Conservation (phyloP, 2,797 vertebrate species). For the Pangasius sanitwongsei region DNA sequence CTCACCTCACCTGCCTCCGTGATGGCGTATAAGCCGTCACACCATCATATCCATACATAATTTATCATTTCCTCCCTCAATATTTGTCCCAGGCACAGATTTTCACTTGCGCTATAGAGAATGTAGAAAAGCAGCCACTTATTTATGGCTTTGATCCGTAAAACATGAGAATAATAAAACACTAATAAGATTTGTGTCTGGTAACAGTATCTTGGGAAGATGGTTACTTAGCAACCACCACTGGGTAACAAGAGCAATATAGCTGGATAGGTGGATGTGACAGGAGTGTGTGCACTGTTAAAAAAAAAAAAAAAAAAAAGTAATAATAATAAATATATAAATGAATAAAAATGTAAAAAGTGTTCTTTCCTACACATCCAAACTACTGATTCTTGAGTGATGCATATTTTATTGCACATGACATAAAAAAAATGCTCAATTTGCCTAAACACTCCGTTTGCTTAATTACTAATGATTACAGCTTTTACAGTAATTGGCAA, state of each 20-base stretch:
- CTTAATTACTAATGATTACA: conserved; percentile 6
- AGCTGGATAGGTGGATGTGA: conserved; percentile 23
- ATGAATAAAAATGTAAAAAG: not conserved
- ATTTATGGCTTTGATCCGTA: conserved; percentile 53
- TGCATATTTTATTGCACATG: not conserved
- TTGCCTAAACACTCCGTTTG: not conserved
- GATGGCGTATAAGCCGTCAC: not conserved
- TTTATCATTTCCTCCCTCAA: not conserved
- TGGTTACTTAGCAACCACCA: conserved; percentile 60
- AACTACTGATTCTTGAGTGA: not conserved
- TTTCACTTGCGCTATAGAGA: not conserved
- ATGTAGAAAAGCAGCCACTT: conserved; percentile 26
- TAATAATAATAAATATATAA: not conserved
- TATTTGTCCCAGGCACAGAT: not conserved
- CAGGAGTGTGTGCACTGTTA: not conserved
- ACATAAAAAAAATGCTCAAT: not conserved
- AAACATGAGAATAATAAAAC: conserved; percentile 52
- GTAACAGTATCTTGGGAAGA: conserved; percentile 50
- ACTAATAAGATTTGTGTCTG: conserved; percentile 56
- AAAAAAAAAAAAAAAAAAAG: not conserved
- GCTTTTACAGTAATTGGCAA: not conserved
- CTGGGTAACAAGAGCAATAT: conserved; percentile 50
- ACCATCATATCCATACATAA: not conserved
- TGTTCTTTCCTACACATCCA: not conserved
- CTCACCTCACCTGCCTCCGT: not conserved